Evolutionary conservation across 2,113 vertebrate genomes (phyloP), one percentile per base, ranked within the genome.

Genomic region (Trematomus loennbergii): DNA sequence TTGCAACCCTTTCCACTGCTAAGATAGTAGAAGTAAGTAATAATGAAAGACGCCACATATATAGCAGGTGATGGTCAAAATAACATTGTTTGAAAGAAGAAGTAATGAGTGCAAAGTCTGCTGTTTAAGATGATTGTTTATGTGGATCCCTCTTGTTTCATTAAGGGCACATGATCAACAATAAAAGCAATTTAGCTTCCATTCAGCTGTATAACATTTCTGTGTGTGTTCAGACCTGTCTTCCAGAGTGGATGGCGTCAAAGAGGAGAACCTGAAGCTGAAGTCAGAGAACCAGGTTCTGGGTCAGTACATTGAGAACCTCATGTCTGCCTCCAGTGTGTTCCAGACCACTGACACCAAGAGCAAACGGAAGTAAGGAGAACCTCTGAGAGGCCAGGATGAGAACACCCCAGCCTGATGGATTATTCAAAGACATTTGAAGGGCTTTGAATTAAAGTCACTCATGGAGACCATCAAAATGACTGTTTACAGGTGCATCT

Each of bases 241-340:
- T n/a, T 97, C 98, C 55, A 95, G 98, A 77, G 98, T 99, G 88
- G 98, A 99, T 75, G 97, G 97, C 12, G 98, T 99, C 81, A 99
- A 99, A 87, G 98, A 99, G 95, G 98, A 99, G 95, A 99, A 99
- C 92, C 95, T 99, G 91, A 99, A 99, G 95, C 94, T 99, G 72
- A 99, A 99, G 94, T 99, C 98, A 16, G 98, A 99, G 96, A 99
- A 99, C 91, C 98, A 99, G 96, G 98, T 99, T 90, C 96, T 99
- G 25, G 98, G 98, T 89, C 98, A 99, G 82, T 99, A 99, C 95
- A 99, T 99, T 79, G 98, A 99, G 95, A 99, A 99, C 91, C 97
- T 99, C 76, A 99, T 92, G 90, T 90, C 90, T 4, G 89, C 89
- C 43, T 91, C 98, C 93, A 99, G 82, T 12, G 92, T 90, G 20